Evolutionary conservation across 2,797 vertebrate genomes (phyloP), one percentile per base, ranked within the genome.

Genomic region (Pangasius larnaudii): DNA sequence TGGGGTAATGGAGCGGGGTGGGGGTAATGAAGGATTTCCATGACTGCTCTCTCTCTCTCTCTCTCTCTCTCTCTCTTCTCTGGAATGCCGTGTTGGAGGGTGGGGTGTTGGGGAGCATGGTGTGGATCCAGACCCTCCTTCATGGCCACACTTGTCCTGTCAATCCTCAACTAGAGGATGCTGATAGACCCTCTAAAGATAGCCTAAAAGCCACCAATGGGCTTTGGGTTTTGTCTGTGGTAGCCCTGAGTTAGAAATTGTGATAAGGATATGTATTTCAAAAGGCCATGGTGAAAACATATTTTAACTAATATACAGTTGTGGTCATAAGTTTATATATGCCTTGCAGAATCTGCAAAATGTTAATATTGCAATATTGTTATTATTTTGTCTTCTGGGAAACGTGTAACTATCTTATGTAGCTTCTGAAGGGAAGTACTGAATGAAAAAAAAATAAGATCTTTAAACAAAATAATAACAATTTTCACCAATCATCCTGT

Each of bases 141-240:
- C 91, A 77, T 85, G 92, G 93, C 92, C 93, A 95, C 96, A 97
- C 95, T 95, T 96, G 95, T 93, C 95, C 94, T 96, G 95, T 96
- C 96, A 96, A 95, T 95, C 90, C 88, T 85, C 88, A 92, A 90
- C 86, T 89, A 92, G 88, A 89, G 90, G 94, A 94, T 94, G 92
- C 94, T 95, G 95, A 96, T 95, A 96, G 90, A 92, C 87, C 27
- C 33, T 93, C 96, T 95, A 89, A 74, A 96, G 95, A 96, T 95
- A 96, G 93, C 92, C 87, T 67, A 65, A 75, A 89, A 88, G 72
- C 85, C 89, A 90, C 89, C 72, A 86, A 46, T 67, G 59, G n/a
- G 59, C 42, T 51, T 63, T 65, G 65, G 75, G 86, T 88, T 90
- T 92, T 91, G 89, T 93, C 89, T 92, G 86, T 75, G 85, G 92